Base-by-base conservation (phyloP, 2,888 invertebrate species). In the Salpingus planirostris region DNA sequence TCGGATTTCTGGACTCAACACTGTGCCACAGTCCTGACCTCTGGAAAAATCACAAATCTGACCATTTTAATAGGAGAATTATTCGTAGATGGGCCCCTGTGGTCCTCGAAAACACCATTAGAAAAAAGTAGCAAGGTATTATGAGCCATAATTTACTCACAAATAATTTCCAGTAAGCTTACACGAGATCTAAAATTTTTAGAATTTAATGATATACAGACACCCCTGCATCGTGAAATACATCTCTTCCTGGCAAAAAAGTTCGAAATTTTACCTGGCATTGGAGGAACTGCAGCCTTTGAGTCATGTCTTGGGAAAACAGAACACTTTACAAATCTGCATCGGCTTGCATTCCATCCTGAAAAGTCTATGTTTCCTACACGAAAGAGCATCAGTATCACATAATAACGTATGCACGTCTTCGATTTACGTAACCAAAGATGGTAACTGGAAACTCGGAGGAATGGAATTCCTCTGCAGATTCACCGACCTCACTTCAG, bases 371-470 rank as follows among this genome's bases (percentile, higher is more conserved):
- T 76, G 81, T 40, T 92, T 92, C 62, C 68, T 92, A 12, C 85
- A 90, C 54, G 82, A 87, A 46, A 85, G 82, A 72, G 88, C 84
- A 24, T 59, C 67, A 27, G 76, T 79, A 40, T 80, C 86, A 4
- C 92, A 92, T 62, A 85, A 91, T 44, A 91, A 91, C 66, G 70
- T 92, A 4, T 79, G 85, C 58, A 66, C 74, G 44, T 74, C 82
- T 42, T 79, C 89, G 3, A 72, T 92, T 38, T 92, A 86, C 66
- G 78, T 91, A 4, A 79, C 83, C 13, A 73, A 75, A 10, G 86
- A 89, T 65, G 89, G 90, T 1, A 77, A 76, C 35, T 92, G 92
- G 92, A 86, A 87, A 56, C 68, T 92, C 15, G 88, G 86, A 7
- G 88, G 88, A 3, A 69, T 91, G 54, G 90, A 92, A 59, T 85